Conservation (phyloP, 2,113 vertebrate genomes). For the Zingel zingel region DNA sequence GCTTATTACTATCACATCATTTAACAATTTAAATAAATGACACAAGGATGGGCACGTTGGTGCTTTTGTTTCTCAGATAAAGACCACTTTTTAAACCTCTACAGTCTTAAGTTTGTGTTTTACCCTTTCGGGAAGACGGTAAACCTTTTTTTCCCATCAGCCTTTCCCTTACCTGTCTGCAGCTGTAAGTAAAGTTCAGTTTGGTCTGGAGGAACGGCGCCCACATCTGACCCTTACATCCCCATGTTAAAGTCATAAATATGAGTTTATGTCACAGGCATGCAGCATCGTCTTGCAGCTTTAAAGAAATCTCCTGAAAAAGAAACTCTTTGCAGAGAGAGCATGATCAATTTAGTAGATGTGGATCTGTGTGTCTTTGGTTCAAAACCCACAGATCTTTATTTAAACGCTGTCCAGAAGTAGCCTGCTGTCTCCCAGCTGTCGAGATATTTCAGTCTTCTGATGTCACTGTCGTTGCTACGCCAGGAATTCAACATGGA, state of each 20-base stretch:
- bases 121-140: too few relatives aligned
- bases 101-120: too few relatives aligned
- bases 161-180: too few relatives aligned
- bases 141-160: too few relatives aligned
- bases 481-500: constrained; percentile 35
- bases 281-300: neutral
- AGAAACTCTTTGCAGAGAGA: neutral
- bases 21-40: too few relatives aligned
- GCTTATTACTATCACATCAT: too few relatives aligned
- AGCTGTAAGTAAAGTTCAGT: neutral
- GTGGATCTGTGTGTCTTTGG: neutral
- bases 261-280: neutral
- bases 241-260: neutral
- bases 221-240: neutral
- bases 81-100: too few relatives aligned
- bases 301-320: neutral
- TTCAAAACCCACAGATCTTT: constrained; percentile 16
- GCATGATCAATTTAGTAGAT: neutral
- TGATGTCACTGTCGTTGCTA: constrained; percentile 45
- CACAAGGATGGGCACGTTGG: too few relatives aligned
- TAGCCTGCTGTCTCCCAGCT: constrained; percentile 41
- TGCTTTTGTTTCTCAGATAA: too few relatives aligned
- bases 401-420: constrained; percentile 25
- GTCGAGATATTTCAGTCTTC: constrained; percentile 36
- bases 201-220: too few relatives aligned